phyloP scores from a whole-genome alignment of 2,113 vertebrate genomes.

The Syngnathoides biaculeatus region DNA sequence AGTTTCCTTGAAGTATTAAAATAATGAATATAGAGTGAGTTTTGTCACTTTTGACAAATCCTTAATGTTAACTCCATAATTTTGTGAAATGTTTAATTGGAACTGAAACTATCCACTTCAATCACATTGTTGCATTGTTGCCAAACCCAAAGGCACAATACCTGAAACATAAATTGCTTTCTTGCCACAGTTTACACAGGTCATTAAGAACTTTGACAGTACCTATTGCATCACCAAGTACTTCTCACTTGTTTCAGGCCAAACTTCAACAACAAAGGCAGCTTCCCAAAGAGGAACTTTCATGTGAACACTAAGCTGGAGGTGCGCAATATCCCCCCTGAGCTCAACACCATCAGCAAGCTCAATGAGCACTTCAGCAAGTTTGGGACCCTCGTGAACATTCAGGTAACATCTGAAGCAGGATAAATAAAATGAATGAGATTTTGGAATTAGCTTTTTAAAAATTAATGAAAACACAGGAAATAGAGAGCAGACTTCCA shows the following conservation, averaged over 20 bases:
- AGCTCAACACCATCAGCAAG: conserved; percentile 94
- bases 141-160: too few species aligned
- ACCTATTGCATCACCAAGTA: not conserved
- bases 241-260: conserved; percentile 68
- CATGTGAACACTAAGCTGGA: conserved; percentile 94
- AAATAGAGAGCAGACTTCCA: not conserved
- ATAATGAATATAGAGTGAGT: too few species aligned
- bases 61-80: not conserved
- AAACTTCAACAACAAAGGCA: conserved; percentile 84
- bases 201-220: not conserved
- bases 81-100: not conserved
- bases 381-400: conserved; percentile 97
- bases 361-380: conserved; percentile 98
- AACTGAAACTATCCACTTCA: not conserved
- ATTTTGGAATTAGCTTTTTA: not conserved
- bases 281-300: conserved; percentile 85
- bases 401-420: conserved; percentile 78
- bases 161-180: too few species aligned
- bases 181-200: not conserved
- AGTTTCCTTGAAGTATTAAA: too few species aligned
- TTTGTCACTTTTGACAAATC: not conserved
- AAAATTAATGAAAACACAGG: not conserved
- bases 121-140: not conserved
- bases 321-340: conserved; percentile 91
- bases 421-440: not conserved